Percentiles rank a stretch among this genome's conserved stretches.
These are phyloP conservation scores for Archaeoteleia sp. DNA, from an alignment of 2,888 invertebrate genomes.

Conservation along the genomic window DNA sequence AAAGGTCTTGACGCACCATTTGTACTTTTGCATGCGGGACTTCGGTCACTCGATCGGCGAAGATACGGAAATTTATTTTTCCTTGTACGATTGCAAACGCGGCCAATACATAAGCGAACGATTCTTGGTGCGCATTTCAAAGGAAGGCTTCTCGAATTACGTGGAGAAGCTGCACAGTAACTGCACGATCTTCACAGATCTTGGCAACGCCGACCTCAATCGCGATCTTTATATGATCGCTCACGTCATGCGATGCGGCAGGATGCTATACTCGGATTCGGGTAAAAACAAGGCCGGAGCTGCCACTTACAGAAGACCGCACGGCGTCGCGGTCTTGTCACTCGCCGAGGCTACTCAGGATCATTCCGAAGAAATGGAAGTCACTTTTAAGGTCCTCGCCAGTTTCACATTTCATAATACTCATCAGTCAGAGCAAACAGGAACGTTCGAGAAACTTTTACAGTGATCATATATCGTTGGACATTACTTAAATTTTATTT, in stretches of 20 bases:
- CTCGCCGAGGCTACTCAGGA: constrained; percentile 81
- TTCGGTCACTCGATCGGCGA: constrained; percentile 91
- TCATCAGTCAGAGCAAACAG: no score
- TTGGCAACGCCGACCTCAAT: constrained; percentile 89
- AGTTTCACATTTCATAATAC: no score
- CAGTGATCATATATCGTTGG: no score
- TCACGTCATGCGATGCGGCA: constrained; percentile 92
- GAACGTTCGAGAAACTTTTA: no score
- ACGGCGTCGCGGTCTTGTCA: constrained; percentile 90
- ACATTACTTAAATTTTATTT: no score
- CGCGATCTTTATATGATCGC: constrained; percentile 92
- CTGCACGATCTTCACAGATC: constrained; percentile 90
- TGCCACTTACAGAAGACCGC: constrained; percentile 83
- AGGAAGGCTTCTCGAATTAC: constrained; percentile 92
- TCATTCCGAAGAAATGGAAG: constrained; percentile 85
- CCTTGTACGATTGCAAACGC: constrained; percentile 87
- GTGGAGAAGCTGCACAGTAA: constrained; percentile 91
- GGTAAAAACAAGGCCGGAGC: constrained; percentile 73
- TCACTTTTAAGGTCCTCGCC: constrained; percentile 82
- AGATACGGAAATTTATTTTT: constrained; percentile 91
- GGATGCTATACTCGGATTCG: constrained; percentile 84
- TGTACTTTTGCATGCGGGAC: constrained; percentile 91
- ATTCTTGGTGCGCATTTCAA: constrained; percentile 91
- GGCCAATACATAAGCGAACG: constrained; percentile 90
- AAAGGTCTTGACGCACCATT: constrained; percentile 83